Evolutionary conservation across 2,113 vertebrate genomes (phyloP).

Genomic region (Catagonus wagneri): DNA sequence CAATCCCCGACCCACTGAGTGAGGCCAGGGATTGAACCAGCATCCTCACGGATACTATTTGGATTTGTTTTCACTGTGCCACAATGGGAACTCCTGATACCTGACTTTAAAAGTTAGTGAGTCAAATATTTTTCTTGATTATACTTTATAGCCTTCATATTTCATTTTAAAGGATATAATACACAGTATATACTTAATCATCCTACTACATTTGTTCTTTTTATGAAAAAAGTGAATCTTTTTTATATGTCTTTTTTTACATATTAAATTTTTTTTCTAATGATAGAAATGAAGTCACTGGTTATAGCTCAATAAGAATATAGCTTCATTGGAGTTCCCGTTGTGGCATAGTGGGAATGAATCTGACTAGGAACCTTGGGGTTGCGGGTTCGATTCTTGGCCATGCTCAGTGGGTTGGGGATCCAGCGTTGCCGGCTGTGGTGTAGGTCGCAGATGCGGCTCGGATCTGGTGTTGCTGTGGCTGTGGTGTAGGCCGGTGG

Average conservation of each 20-base stretch:
- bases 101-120: neutral
- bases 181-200: neutral
- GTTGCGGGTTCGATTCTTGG: too few species aligned
- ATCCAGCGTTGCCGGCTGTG: too few species aligned
- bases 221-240: neutral
- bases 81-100: neutral
- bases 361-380: too few species aligned
- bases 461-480: too few species aligned
- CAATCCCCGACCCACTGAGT: too few species aligned
- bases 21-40: too few species aligned
- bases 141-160: neutral
- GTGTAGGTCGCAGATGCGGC: too few species aligned
- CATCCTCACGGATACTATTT: too few species aligned
- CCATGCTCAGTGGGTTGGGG: too few species aligned
- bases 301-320: neutral
- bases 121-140: neutral
- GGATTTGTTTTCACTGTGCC: too few species aligned
- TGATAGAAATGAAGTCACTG: neutral
- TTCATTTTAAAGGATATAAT: neutral
- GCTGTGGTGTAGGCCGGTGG: too few species aligned
- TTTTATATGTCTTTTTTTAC: constrained; percentile 23
- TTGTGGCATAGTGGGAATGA: too few species aligned
- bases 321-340: neutral
- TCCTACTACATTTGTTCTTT: neutral
- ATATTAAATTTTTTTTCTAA: neutral